A percentile compares a stretch with the other conserved stretches of the same genome.
Evolutionary conservation across 1,140 invertebrate species (phyloP).

Genomic region (Aphis craccivora): DNA sequence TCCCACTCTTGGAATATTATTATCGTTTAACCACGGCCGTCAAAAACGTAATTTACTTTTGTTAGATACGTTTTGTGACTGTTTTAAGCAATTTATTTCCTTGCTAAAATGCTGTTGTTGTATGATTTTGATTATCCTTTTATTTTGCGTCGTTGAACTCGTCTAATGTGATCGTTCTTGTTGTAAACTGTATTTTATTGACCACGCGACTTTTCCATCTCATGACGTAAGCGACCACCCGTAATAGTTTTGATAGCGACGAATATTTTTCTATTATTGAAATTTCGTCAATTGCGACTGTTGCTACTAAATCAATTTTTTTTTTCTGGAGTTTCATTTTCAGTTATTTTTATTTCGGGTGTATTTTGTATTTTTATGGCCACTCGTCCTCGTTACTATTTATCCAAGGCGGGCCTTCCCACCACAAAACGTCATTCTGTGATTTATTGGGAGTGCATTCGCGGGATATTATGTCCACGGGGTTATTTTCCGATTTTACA

Average conservation of each 20-base stretch:
- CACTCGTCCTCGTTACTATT: neutral
- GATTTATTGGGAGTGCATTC: conserved; percentile 59
- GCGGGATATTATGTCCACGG: conserved; percentile 63
- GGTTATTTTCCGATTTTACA: conserved; percentile 62
- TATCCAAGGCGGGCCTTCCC: conserved; percentile 60
- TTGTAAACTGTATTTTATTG: neutral
- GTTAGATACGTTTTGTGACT: neutral
- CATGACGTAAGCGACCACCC: neutral
- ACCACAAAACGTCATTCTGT: conserved; percentile 59
- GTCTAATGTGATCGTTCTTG: neutral
- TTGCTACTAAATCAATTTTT: neutral
- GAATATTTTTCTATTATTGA: neutral
- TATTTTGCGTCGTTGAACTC: neutral
- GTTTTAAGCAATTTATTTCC: neutral
- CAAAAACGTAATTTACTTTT: neutral
- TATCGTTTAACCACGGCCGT: neutral
- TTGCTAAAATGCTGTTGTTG: neutral
- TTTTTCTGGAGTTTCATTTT: neutral
- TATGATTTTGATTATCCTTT: neutral
- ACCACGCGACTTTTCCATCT: neutral
- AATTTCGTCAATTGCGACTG: neutral
- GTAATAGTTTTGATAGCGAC: neutral
- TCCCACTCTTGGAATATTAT: neutral
- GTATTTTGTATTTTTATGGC: neutral
- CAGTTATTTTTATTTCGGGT: neutral